A percentile compares a stretch with the other conserved stretches of the same genome.
Evolutionary conservation across 1,140 invertebrate species (phyloP).

Genomic region (Dreissena polymorpha): DNA sequence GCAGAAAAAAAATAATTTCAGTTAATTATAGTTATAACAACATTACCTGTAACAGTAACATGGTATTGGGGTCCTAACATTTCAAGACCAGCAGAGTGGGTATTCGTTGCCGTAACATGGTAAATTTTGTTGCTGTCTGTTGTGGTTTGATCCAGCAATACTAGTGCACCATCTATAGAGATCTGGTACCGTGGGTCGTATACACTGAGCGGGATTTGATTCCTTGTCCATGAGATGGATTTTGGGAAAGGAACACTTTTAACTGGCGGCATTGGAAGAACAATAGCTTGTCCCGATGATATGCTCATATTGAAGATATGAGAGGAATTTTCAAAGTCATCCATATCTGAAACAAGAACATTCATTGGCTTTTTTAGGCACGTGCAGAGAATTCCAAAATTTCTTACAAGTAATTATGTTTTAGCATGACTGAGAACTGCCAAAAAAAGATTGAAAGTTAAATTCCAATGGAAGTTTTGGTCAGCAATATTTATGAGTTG

Average conservation of each 20-base stretch:
- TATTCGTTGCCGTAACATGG: conserved; percentile 35
- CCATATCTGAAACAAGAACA: conserved; percentile 34
- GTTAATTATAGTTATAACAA: no score
- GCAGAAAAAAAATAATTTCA: no score
- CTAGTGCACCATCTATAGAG: conserved; percentile 36
- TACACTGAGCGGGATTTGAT: conserved; percentile 2
- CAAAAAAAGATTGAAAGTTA: no score
- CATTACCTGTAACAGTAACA: conserved; percentile 42
- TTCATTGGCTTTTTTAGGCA: background rate
- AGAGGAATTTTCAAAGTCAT: conserved; percentile 4
- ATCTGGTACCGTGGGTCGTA: conserved; percentile 25
- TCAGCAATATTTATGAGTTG: background rate
- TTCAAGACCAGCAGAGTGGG: background rate
- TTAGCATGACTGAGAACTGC: background rate
- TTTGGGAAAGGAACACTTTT: conserved; percentile 29
- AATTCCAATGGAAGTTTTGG: no score
- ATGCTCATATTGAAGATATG: background rate
- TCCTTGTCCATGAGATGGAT: conserved; percentile 40
- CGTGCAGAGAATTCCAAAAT: background rate
- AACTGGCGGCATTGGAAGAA: conserved; percentile 34
- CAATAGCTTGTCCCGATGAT: background rate
- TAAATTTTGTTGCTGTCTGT: conserved; percentile 21
- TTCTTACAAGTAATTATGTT: background rate
- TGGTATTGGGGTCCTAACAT: conserved; percentile 23
- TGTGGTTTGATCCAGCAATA: conserved; percentile 27